phyloP scores from a whole-genome alignment of 1,140 invertebrate genomes.

The Hermatobates lingyangjiaoensis region DNA sequence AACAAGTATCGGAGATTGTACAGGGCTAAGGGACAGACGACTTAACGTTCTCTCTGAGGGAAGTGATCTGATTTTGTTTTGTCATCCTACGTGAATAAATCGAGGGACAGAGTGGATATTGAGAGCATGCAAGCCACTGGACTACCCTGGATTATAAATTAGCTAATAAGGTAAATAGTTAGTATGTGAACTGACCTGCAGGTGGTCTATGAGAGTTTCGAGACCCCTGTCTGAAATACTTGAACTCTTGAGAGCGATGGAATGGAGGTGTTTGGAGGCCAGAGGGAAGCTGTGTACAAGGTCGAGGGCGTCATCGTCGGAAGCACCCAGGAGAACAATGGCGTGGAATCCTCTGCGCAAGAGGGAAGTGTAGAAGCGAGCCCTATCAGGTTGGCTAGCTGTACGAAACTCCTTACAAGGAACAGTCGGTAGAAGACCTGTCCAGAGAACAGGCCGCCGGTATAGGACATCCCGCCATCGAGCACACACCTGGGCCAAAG shows the following conservation, averaged over 20 bases:
- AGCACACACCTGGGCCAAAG: slow-evolving; percentile 60
- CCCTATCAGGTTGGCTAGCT: slow-evolving; percentile 40
- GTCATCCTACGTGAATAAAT: too few species aligned
- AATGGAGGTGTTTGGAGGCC: slow-evolving; percentile 62
- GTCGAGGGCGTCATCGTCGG: slow-evolving; percentile 73
- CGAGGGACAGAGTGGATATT: too few species aligned
- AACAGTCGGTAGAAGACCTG: slow-evolving; percentile 58
- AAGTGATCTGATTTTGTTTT: too few species aligned
- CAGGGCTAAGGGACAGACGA: too few species aligned
- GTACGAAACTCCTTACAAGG: slow-evolving; percentile 58
- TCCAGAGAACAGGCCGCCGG: slow-evolving; percentile 63
- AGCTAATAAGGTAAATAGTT: too few species aligned
- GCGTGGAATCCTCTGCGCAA: slow-evolving; percentile 69
- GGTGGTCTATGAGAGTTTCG: slow-evolving; percentile 65
- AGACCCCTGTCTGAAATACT: slow-evolving; percentile 74
- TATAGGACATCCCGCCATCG: slow-evolving; percentile 75
- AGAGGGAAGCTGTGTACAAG: slow-evolving; percentile 65
- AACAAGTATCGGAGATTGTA: too few species aligned
- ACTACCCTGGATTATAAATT: too few species aligned
- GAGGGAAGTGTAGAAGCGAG: slow-evolving; percentile 60
- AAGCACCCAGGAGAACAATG: slow-evolving; percentile 60
- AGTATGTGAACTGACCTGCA: too few species aligned
- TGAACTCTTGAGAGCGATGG: slow-evolving; percentile 62
- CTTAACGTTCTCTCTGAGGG: too few species aligned
- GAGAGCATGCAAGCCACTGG: too few species aligned